Percentiles rank a stretch among this genome's conserved stretches.
These are phyloP conservation scores for Nyctereutes procyonoides DNA, from an alignment of 2,113 vertebrate genomes.

Conservation along the genomic window DNA sequence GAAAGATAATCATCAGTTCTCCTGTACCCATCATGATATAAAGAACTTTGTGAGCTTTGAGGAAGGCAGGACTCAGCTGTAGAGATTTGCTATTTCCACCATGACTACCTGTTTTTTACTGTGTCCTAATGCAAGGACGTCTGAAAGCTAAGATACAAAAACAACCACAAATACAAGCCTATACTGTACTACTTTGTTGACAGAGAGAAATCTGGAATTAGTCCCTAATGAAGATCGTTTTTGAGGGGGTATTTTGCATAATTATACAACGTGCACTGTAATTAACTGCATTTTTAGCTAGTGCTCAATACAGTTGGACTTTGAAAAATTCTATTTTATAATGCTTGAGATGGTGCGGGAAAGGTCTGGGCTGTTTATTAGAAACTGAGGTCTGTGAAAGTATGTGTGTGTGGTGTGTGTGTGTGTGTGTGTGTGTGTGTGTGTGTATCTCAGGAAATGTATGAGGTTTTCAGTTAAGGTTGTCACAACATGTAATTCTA, in stretches of 20 bases:
- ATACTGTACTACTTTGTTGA: neutral
- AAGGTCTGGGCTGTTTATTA: neutral
- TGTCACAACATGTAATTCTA: neutral
- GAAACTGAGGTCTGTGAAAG: neutral
- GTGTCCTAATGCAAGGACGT: neutral
- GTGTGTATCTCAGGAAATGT: neutral
- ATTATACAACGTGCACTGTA: neutral
- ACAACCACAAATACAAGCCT: neutral
- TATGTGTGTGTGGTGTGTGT: neutral
- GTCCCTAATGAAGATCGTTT: constrained; percentile 8
- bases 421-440: neutral
- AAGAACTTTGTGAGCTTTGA: neutral
- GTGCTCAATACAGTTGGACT: neutral
- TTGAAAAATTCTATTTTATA: neutral
- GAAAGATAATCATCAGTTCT: neutral
- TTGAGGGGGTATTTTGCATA: constrained; percentile 27
- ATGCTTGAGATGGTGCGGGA: constrained; percentile 26
- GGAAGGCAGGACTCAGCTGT: neutral
- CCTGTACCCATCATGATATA: too few species aligned
- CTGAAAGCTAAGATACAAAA: neutral
- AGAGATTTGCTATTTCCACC: neutral
- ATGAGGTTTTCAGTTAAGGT: neutral
- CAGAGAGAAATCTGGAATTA: constrained; percentile 31
- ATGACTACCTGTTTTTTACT: neutral
- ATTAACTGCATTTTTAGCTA: constrained; percentile 26